Evolutionary conservation across 2,797 vertebrate genomes (phyloP), one percentile per base, ranked within the genome.

Genomic region (Dermochelys coriacea): DNA sequence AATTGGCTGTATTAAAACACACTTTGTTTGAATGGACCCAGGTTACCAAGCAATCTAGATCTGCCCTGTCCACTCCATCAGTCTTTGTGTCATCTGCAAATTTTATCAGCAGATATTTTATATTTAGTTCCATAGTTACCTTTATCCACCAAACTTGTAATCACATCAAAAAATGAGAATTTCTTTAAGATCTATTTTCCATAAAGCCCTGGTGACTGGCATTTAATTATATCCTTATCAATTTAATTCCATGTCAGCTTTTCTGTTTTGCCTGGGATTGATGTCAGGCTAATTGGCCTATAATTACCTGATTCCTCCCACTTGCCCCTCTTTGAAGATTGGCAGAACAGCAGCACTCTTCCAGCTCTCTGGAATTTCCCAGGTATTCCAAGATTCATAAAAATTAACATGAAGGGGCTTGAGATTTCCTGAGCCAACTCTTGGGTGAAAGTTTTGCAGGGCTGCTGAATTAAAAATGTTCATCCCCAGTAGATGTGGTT

Each of bases 301-400:
- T 0, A 1, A 21, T 2, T 25, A 31, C 29, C 2, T 4, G 18
- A 18, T 15, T 82, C 47, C 74, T 3, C 37, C 25, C 2, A 3
- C 21, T 2, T 23, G 1, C 14, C 34, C 59, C 47, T 16, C 71
- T 12, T 18, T 5, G 1, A 61, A 23, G 3, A 7, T 11, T 55
- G 37, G 11, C 6, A 37, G 25, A 7, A 5, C 8, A 55, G 3
- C 4, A 57, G 3, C 2, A 34, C 59, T 34, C 14, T 61, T 34
- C 31, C 31, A 61, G 31, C 8, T 61, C 34, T 34, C 31, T 18
- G 15, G 15, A 2, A 1, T 27, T 64, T 45, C 31, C 14, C 47
- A 16, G 34, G 71, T 77, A 12, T 8, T 52, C 23, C 59, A 34
- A 55, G 54, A 47, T 49, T 55, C 16, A 61, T 10, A 61, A 61